phyloP scores from a whole-genome alignment of 2,113 vertebrate species.

The Alectura lathami region DNA sequence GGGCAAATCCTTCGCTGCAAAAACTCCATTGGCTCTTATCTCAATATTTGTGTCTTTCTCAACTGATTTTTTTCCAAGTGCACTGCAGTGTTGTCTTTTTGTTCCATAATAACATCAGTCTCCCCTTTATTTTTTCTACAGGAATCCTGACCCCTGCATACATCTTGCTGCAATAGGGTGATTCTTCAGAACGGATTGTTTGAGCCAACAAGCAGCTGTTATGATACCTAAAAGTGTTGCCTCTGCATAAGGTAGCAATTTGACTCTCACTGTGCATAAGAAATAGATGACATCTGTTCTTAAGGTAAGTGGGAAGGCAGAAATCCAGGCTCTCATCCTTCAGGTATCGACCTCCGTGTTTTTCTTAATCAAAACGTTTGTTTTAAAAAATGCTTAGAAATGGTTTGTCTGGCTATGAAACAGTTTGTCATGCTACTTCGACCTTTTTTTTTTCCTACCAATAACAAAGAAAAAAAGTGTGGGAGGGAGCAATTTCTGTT shows the following conservation, averaged over 20 bases:
- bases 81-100: not conserved
- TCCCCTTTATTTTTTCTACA: not conserved
- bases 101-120: not conserved
- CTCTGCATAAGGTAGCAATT: not conserved
- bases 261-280: fast-evolving
- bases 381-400: not conserved
- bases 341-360: not conserved
- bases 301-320: not conserved
- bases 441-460: not conserved
- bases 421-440: not conserved
- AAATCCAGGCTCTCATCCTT: not conserved
- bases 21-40: not conserved
- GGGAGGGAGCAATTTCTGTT: not conserved
- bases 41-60: not conserved
- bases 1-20: not conserved
- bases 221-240: not conserved
- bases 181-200: too few species aligned
- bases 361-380: not conserved
- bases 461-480: not conserved
- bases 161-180: not conserved
- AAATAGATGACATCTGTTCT: not conserved
- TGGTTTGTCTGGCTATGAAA: not conserved
- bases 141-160: fast-evolving
- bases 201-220: not conserved
- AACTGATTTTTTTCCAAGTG: not conserved